Evolutionary conservation across 2,797 vertebrate genomes (phyloP), one percentile per base, ranked within the genome.

Genomic region (Garrulus glandarius): DNA sequence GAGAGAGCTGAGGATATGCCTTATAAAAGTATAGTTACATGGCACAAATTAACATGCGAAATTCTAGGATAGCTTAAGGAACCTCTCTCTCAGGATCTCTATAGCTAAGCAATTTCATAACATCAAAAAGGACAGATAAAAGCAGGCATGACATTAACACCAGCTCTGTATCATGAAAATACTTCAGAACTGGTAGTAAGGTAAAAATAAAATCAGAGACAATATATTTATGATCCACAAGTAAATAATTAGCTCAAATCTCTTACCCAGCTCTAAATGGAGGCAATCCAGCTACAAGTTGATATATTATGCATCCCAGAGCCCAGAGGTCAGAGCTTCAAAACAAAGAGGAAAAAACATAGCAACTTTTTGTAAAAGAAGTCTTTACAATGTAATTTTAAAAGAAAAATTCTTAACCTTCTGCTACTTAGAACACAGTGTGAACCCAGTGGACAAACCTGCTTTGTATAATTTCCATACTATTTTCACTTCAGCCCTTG

Each of bases 261-360:
- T 87, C 99, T 99, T 98, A 99, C 99, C 99, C 99, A 41, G 99
- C 99, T 99, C 99, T 98, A 98, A 99, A 99, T 0, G 99, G 99
- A 95, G 99, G 99, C 97, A 99, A 98, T 97, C 99, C 99, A 97
- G 99, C 99, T 96, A 99, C 99, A 96, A 99, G 98, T 96, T 99
- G 99, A 98, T 99, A 99, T 97, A 99, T 98, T 97, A 99, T 99
- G 98, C 99, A 99, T 95, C 99, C 99, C 95, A 99, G 98, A 75
- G 99, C 99, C 99, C 99, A 99, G 63, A 99, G 99, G 97, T 99
- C 99, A 95, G 99, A 99, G 97, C 99, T 99, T 97, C 76, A 95
- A 86, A 84, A 88, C 36, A 87, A 78, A 50, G 29, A n/a, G 52
- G 49, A 77, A 90, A 78, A 84, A 78, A 32, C 11, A 87, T 3